A percentile compares a stretch with the other conserved stretches of the same genome.
Evolutionary conservation across 2,113 vertebrate genomes (phyloP).

Genomic region (Notarius quadriscutis): DNA sequence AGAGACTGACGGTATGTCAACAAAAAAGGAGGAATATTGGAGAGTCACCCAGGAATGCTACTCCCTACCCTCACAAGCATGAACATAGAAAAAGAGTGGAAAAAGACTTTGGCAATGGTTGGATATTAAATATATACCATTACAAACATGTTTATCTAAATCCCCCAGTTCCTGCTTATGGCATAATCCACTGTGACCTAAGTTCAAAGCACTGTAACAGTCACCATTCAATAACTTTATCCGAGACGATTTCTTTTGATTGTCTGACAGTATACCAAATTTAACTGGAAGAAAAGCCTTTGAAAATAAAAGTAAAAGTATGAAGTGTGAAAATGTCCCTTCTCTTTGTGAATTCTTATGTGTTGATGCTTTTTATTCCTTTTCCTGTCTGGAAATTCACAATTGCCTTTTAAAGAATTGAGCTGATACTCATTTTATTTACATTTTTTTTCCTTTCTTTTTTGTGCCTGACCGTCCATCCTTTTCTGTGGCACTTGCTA

Average conservation of each 20-base stretch:
- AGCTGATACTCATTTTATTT: conserved; percentile 8
- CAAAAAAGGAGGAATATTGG: conserved; percentile 29
- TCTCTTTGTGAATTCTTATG: conserved; percentile 26
- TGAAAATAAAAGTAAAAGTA: conserved; percentile 42
- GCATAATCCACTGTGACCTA: conserved; percentile 67
- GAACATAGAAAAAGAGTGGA: conserved; percentile 48
- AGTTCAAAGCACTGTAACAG: conserved; percentile 73
- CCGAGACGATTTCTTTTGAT: conserved; percentile 56
- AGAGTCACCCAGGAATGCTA: conserved; percentile 58
- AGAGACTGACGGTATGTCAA: conserved; percentile 67
- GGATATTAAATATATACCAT: conserved; percentile 76
- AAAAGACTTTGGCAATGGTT: conserved; percentile 53
- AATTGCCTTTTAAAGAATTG: conserved; percentile 8
- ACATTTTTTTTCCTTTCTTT: conserved; percentile 11
- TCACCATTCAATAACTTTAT: conserved; percentile 67
- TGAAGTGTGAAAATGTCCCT: conserved; percentile 25
- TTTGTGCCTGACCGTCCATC: background rate
- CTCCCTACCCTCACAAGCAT: conserved; percentile 42
- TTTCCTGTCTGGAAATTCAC: conserved; percentile 25
- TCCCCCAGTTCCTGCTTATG: conserved; percentile 58
- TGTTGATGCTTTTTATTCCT: conserved; percentile 15
- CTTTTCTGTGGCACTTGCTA: conserved; percentile 1
- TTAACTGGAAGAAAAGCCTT: conserved; percentile 49
- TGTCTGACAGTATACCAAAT: conserved; percentile 62
- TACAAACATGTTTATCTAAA: conserved; percentile 77